Base-by-base conservation (phyloP, 2,113 vertebrate species). In the Craseonycteris thonglongyai region DNA sequence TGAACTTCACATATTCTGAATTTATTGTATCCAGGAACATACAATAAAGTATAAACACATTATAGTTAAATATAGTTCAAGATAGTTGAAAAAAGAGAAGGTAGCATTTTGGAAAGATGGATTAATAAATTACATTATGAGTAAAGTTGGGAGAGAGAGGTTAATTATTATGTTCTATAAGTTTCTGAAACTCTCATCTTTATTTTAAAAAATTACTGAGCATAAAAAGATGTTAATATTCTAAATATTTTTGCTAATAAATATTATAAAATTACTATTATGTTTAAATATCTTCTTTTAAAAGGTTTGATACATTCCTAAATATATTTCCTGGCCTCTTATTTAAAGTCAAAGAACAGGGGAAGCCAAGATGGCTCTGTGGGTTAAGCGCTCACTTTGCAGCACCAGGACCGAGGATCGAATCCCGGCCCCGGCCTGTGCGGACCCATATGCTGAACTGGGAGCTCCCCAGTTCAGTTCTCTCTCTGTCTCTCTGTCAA, bases 251-350 rank as follows among this genome's bases (percentile, higher is more conserved):
- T 49, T 85, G 6, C 59, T 69, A 94, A 65, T 21, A 49, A 87
- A 58, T 91, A 68, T 74, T 82, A 63, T 69, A 74, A 72, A 16
- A 69, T 80, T 83, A 59, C 5, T 82, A 59, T 69, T 72, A 56
- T 90, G 0, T 40, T 84, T 85, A 95, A 93, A 71, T 40, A 22
- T 56, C 24, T 42, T 90, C 18, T 74, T 97, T 94, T 91, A 47
- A 88, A 78, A 90, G 13, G 26, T 75, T 19, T 33, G 35, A 84
- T 66, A 7, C 6, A 72, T 83, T 93, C 65, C 26, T 75, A n/a
- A 71, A 35, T 68, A 80, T 87, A 40, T 45, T 81, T 81, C 61
- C 18, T 81, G 54, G 80, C 40, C 82, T 88, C 47, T 16, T 30
- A 88, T 76, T 91, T 88, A 80, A 88, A 88, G 79, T 87, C 16